Conservation (phyloP, 2,113 vertebrate species). For the Rhagologus leucostigma region DNA sequence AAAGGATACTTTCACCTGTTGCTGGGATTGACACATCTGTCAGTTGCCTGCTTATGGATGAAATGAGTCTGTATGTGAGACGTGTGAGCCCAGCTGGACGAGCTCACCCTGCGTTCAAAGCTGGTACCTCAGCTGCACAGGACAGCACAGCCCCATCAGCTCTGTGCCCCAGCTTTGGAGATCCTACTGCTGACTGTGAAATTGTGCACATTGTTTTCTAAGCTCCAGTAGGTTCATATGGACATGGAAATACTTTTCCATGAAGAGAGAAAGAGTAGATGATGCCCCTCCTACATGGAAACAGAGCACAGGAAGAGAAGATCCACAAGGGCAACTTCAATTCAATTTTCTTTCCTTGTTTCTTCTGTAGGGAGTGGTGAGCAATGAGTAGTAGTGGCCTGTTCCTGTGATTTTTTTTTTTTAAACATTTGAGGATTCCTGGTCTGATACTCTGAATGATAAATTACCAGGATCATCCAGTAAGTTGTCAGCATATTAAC, state of each 20-base stretch:
- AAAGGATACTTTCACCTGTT: background rate
- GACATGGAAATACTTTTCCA: background rate
- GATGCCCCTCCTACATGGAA: background rate
- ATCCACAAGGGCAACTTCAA: background rate
- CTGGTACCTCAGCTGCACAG: background rate
- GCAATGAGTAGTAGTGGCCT: background rate
- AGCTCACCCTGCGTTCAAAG: fast-evolving
- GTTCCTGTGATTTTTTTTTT: background rate
- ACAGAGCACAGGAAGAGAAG: background rate
- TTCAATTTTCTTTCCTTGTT: background rate
- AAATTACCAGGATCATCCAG: background rate
- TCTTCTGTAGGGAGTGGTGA: background rate
- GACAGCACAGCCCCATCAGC: background rate
- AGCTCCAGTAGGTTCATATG: background rate
- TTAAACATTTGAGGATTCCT: background rate
- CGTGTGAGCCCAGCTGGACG: fast-evolving
- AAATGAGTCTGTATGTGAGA: background rate
- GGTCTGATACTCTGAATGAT: background rate
- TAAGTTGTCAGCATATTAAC: background rate
- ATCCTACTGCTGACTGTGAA: background rate
- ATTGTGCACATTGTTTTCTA: background rate
- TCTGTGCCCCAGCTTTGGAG: background rate
- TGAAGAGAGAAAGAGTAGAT: background rate
- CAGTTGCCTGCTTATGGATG: background rate
- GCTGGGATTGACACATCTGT: background rate